Evolutionary conservation across 2,888 invertebrate species (phyloP).

Genomic region (Andrena flavipes): DNA sequence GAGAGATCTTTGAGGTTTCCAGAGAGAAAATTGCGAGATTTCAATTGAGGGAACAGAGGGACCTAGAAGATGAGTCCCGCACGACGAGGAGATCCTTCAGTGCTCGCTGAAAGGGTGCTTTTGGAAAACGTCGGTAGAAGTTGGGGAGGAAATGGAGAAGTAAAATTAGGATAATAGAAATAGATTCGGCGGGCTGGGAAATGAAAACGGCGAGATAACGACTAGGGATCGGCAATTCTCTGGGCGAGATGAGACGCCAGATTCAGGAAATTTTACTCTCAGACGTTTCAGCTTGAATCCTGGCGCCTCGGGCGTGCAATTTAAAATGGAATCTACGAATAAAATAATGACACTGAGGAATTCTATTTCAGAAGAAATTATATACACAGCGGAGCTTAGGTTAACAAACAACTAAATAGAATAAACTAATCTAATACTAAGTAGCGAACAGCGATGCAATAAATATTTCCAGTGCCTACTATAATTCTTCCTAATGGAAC

Average conservation of each 20-base stretch:
- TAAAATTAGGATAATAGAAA: constrained; percentile 52
- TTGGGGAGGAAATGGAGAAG: not conserved
- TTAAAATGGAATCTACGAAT: not conserved
- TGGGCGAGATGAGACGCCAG: not conserved
- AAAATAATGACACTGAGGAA: not conserved
- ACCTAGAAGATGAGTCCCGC: not conserved
- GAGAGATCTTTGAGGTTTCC: constrained; percentile 3
- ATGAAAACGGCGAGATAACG: constrained; percentile 23
- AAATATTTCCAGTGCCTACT: too few relatives aligned
- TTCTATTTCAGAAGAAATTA: not conserved
- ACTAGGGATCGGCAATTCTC: constrained; percentile 29
- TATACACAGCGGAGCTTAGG: not conserved
- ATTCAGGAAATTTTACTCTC: constrained; percentile 3
- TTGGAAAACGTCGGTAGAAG: not conserved
- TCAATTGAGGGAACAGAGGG: constrained; percentile 19
- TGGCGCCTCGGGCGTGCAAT: not conserved
- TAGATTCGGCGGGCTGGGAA: constrained; percentile 34
- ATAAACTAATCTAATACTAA: too few relatives aligned
- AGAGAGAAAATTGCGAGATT: not conserved
- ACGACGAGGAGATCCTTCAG: constrained; percentile 9
- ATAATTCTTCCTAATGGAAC: too few relatives aligned
- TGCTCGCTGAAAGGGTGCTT: constrained; percentile 8
- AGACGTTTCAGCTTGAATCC: constrained; percentile 1
- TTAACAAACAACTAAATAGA: not conserved
- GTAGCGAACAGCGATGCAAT: too few relatives aligned